Conservation (phyloP, 2,113 vertebrate genomes). For the Hydrochoerus hydrochaeris region DNA sequence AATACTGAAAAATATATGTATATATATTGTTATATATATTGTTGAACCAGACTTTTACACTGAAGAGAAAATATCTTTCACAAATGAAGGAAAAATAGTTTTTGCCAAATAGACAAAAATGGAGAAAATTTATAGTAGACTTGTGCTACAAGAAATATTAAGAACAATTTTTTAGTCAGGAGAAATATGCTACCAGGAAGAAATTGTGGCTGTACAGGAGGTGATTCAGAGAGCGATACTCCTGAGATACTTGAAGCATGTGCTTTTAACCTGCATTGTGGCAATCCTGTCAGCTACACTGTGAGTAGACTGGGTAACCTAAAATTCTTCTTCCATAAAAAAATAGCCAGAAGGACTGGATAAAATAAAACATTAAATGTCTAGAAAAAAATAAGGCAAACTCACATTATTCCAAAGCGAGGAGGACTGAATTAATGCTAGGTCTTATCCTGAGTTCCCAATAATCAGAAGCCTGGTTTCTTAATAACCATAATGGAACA, state of each 20-base stretch:
- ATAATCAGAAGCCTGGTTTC: not conserved
- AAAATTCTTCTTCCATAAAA: not conserved
- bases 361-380: not conserved
- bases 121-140: not conserved
- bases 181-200: not conserved
- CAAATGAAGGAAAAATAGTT: conserved; percentile 32
- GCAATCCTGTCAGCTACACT: not conserved
- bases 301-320: not conserved
- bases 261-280: not conserved
- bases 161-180: not conserved
- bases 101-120: not conserved
- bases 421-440: not conserved
- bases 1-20: not conserved
- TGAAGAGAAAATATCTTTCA: conserved; percentile 4
- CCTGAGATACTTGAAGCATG: not conserved
- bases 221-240: not conserved
- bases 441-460: not conserved
- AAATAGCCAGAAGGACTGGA: conserved; percentile 10
- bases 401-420: not conserved
- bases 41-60: not conserved
- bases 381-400: not conserved
- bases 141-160: not conserved
- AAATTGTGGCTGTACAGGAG: not conserved
- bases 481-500: not conserved
- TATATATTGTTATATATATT: not conserved